A percentile compares a stretch with the other conserved stretches of the same genome.
Conservation (phyloP, 2,797 vertebrate species). For the Pseudomugil gertrudae region DNA sequence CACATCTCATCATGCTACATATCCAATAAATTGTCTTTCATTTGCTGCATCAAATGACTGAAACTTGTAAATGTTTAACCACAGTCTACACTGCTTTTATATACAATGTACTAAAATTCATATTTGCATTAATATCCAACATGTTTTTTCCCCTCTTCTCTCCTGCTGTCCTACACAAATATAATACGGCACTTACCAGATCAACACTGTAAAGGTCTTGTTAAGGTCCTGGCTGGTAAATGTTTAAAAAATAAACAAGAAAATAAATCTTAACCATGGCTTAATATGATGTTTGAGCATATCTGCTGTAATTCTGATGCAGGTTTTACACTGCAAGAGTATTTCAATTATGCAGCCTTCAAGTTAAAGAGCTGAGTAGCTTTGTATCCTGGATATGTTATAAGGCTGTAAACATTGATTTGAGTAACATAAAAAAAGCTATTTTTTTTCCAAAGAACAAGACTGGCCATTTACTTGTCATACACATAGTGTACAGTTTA, state of each 20-base stretch:
- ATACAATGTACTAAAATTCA: too few relatives aligned
- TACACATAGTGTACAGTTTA: neutral
- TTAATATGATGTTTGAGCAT: neutral
- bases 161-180: too few relatives aligned
- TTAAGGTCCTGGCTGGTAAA: too few relatives aligned
- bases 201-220: too few relatives aligned
- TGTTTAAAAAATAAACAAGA: neutral
- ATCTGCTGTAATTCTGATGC: neutral
- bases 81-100: too few relatives aligned
- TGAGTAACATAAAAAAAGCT: neutral
- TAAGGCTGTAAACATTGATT: neutral
- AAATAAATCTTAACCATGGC: neutral
- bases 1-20: too few relatives aligned
- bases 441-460: neutral
- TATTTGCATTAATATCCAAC: too few relatives aligned
- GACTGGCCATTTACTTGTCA: neutral
- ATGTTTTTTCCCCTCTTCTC: too few relatives aligned
- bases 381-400: neutral
- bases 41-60: too few relatives aligned
- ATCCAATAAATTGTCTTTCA: too few relatives aligned
- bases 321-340: neutral
- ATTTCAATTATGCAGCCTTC: neutral
- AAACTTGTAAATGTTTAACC: too few relatives aligned
- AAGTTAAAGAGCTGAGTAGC: neutral
- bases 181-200: too few relatives aligned